Evolutionary conservation across 1,140 invertebrate genomes (phyloP), one percentile per base, ranked within the genome.

Genomic region (Drosophila burlai): DNA sequence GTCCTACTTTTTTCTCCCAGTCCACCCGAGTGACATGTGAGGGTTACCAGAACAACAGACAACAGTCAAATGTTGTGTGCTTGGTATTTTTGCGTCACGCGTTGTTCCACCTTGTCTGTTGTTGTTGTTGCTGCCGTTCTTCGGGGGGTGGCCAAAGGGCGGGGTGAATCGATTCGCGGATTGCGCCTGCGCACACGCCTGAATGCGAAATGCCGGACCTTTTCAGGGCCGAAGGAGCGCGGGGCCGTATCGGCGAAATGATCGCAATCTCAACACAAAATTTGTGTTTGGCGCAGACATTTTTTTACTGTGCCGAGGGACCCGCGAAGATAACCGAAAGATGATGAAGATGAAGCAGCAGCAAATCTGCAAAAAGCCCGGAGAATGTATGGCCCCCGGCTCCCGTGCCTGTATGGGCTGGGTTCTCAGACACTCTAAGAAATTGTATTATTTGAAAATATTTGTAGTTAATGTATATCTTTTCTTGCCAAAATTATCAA

Each of bases 301-400:
- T 87, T 87, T 86, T 90, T 90, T 89, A 89, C 84, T 85, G 79
- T 80, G 78, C 81, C 62, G 43, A 61, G 80, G 57, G 65, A 61
- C 55, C 67, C 64, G 64, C 79, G 49, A 83, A 74, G 62, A 76
- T 71, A 79, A 79, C 71, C 62, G 68, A 89, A 86, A 86, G 83
- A 87, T 87, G 85, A 89, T 89, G 85, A 89, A 89, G 85, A 89
- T 89, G 85, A 89, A 89, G 85, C 85, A 90, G 84, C 85, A 87
- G 81, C 74, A 80, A 85, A 80, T 90, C 85, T 84, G 78, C 85
- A 79, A 72, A 76, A 72, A 83, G 69, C 57, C 40, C 38, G 31
- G 68, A 40, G 71, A 74, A 73, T 73, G 68, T 74, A 21, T 69
- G 77, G 64, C 71, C 57, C 80, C 83, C 47, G 36, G 18, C 63